Evolutionary conservation across 2,113 vertebrate genomes (phyloP).

Genomic region (Condylura cristata): DNA sequence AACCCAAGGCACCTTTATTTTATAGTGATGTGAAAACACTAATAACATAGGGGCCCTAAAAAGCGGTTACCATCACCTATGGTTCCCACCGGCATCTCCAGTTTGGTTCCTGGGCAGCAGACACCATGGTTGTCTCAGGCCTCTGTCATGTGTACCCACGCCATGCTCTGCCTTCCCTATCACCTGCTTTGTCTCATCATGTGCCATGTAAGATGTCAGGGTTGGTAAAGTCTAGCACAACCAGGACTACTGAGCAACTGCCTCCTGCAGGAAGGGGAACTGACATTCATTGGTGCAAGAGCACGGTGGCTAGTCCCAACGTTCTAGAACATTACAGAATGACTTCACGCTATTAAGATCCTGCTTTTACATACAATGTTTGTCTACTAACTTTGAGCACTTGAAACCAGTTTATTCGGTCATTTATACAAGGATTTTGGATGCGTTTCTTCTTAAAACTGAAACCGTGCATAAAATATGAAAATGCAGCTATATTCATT

Average conservation of each 20-base stretch:
- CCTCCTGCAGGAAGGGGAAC: not conserved
- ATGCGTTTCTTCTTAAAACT: not conserved
- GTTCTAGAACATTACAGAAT: not conserved
- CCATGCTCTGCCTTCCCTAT: fast-evolving
- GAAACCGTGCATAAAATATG: not conserved
- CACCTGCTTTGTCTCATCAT: not conserved
- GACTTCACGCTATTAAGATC: not conserved
- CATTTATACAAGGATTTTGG: not conserved
- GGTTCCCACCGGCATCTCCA: not conserved
- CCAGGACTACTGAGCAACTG: not conserved
- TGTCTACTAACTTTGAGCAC: not conserved
- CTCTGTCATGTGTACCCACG: not conserved
- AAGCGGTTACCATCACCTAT: no score
- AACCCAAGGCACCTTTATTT: not conserved
- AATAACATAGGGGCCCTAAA: not conserved
- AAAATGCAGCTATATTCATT: not conserved
- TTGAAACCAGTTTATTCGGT: not conserved
- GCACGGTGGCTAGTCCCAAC: not conserved
- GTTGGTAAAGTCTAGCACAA: not conserved
- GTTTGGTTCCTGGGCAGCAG: not conserved
- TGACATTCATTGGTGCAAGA: not conserved
- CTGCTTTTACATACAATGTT: not conserved
- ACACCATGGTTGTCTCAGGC: not conserved
- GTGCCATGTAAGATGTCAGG: no score
- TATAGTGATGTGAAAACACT: no score